Evolutionary conservation across 2,113 vertebrate genomes (phyloP).

Genomic region (Macroglossus sobrinus): DNA sequence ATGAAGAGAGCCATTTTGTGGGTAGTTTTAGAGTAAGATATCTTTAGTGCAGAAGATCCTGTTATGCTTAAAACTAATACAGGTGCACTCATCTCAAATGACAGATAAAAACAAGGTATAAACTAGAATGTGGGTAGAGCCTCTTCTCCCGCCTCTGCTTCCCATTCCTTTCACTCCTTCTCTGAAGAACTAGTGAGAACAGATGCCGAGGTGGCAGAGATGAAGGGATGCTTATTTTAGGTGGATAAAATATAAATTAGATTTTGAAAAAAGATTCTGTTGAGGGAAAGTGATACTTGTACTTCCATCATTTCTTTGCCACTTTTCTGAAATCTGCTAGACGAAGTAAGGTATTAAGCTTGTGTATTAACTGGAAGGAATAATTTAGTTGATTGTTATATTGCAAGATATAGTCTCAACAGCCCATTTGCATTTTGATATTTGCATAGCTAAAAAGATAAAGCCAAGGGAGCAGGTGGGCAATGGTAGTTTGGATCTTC

Average conservation of each 20-base stretch:
- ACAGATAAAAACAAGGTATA: neutral
- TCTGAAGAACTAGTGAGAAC: neutral
- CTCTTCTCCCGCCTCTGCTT: neutral
- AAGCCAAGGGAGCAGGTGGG: neutral
- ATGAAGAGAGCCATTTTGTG: neutral
- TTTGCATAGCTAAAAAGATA: neutral
- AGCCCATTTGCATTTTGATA: neutral
- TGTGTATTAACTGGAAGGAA: neutral
- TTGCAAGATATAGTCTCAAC: neutral
- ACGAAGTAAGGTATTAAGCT: neutral
- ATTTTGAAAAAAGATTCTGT: conserved; percentile 11
- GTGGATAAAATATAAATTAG: neutral
- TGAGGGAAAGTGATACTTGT: neutral
- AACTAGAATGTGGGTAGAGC: neutral
- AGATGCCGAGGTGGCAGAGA: neutral
- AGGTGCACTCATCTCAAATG: neutral
- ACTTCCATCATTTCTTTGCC: neutral
- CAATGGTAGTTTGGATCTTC: neutral
- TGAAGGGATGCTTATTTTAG: neutral
- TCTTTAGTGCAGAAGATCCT: neutral
- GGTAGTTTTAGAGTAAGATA: neutral
- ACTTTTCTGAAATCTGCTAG: neutral
- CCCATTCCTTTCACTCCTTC: neutral
- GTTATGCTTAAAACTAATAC: neutral
- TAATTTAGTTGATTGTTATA: neutral